Base-by-base conservation (phyloP, 2,888 invertebrate species). In the Glaucopsyche alexis region DNA sequence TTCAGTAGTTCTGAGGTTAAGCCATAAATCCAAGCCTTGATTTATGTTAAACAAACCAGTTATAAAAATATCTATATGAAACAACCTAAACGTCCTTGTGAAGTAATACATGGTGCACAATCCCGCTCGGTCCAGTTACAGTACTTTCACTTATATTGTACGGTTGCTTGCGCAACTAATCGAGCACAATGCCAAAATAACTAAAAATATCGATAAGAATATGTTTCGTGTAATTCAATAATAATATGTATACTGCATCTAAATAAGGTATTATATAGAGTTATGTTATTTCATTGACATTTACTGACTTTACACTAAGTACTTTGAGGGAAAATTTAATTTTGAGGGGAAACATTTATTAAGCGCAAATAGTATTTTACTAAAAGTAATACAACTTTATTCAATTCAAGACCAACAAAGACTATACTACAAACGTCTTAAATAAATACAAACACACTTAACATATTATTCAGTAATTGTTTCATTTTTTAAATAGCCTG, bases 121-220 rank as follows among this genome's bases (percentile, higher is more conserved):
- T 87, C 88, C 87, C 84, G 86, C 84, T 85, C 79, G 90, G 86
- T 89, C 89, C 89, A 89, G 87, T 88, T 89, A 85, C 80, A 81
- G 79, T 82, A 91, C 92, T 91, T 93, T 93, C 91, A 91, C 91
- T 88, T 87, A 87, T 87, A 89, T 89, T 91, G 89, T 88, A 79
- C 83, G 83, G 84, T 79, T 79, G 79, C 80, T 89, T 89, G 83
- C 88, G 86, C 85, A 91, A 90, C 80, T 55, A 67, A 52, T 65
- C 55, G 42, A 49, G 50, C 16, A 50, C 65, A 45, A 66, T 72
- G 49, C 52, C 55, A 64, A 47, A 64, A 50, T 60, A 19, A 71
- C 71, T 55, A 11, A 19, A 55, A 55, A 60, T 60, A 38, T 29
- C 14, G 29, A 60, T 60, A 60, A 38, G 7, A 38, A 55, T 55